Evolutionary conservation across 2,797 vertebrate species (phyloP).

Genomic region (Gobionotothen gibberifrons): DNA sequence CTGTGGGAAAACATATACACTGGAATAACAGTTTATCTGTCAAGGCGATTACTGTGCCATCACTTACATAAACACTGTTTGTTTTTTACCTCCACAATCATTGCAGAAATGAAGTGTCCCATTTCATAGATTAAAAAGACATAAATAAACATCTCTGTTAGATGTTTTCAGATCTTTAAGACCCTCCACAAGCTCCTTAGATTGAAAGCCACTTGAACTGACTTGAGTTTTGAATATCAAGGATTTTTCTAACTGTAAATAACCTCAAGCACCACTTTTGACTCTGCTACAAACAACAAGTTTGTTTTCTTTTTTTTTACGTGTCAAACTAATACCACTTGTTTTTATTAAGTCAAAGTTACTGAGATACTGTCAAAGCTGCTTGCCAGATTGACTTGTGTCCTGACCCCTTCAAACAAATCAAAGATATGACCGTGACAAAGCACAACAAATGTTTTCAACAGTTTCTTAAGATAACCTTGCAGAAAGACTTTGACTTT

Average conservation of each 20-base stretch:
- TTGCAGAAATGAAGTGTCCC: constrained; percentile 30
- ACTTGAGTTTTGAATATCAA: constrained; percentile 4
- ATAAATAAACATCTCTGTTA: constrained; percentile 58
- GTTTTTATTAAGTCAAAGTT: constrained; percentile 39
- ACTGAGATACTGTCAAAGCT: constrained; percentile 46
- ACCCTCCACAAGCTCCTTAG: constrained; percentile 6
- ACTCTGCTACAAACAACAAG: constrained; percentile 28
- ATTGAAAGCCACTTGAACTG: constrained; percentile 33
- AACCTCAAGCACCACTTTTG: constrained; percentile 10
- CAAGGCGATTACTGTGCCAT: constrained; percentile 66
- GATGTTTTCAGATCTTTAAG: constrained; percentile 29
- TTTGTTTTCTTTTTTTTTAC: constrained; percentile 15
- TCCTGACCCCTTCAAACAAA: constrained; percentile 41
- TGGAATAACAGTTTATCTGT: constrained; percentile 60
- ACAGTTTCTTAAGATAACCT: neutral
- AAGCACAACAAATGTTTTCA: constrained; percentile 11
- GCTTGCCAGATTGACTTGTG: constrained; percentile 45
- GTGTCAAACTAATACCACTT: constrained; percentile 40
- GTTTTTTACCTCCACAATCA: constrained; percentile 50
- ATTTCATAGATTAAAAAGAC: constrained; percentile 53
- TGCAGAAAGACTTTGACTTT: neutral
- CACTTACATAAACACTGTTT: constrained; percentile 61
- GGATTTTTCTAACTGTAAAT: constrained; percentile 37
- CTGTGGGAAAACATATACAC: constrained; percentile 73
- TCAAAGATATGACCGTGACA: constrained; percentile 13